These are phyloP conservation scores for Chloroceryle inda DNA, from an alignment of 2,797 vertebrate genomes.

Conservation along the genomic window DNA sequence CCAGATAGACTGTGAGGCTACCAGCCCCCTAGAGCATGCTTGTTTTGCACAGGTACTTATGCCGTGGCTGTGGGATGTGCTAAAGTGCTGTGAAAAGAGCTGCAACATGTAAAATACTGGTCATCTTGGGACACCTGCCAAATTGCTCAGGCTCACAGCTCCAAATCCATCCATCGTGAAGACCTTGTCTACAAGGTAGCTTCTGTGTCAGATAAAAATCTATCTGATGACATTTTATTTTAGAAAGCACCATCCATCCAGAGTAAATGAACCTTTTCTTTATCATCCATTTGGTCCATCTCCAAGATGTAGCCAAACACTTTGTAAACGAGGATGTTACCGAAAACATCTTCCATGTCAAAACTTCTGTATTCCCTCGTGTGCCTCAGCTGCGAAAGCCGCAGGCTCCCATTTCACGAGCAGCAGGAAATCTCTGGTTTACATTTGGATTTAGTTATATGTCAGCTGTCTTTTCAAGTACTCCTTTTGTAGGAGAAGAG, in stretches of 20 bases:
- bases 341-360: background rate
- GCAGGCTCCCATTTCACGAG: background rate
- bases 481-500: background rate
- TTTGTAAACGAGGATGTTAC: background rate
- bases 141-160: background rate
- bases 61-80: accelerated
- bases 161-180: background rate
- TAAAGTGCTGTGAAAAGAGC: background rate
- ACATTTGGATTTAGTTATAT: background rate
- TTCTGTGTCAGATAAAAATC: constrained; percentile 29
- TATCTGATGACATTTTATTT: background rate
- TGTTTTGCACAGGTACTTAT: accelerated
- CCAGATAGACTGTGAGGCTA: background rate
- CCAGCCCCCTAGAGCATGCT: background rate
- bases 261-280: constrained; percentile 10
- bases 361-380: background rate
- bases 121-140: background rate
- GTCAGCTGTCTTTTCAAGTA: background rate
- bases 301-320: background rate
- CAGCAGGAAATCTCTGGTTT: background rate
- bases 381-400: accelerated
- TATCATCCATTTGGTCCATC: background rate
- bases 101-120: background rate
- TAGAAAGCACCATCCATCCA: background rate
- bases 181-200: constrained; percentile 9